Base-by-base conservation (phyloP, 1,140 invertebrate genomes). In the Heliconius hewitsoni region DNA sequence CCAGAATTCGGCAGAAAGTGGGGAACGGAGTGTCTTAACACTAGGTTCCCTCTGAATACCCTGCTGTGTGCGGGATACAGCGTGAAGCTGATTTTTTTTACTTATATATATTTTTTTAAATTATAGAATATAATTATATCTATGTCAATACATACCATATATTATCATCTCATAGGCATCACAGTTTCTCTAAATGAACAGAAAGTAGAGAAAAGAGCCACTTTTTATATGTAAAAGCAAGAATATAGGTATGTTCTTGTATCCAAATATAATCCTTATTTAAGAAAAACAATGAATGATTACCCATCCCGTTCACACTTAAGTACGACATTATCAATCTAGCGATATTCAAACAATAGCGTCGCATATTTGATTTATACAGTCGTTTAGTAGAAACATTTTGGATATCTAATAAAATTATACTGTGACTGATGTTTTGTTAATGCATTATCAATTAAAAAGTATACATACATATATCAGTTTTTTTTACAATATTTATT, bases 351-450 rank as follows among this genome's bases (percentile, higher is more conserved):
- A 92, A 94, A 94, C 91, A 93, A 93, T 92, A 94, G 91, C 89
- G 88, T 91, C 91, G 90, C 92, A 90, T 94, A 90, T 94, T 93
- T 94, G 93, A 94, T 94, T 94, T 94, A 94, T 94, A 94, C 91
- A 92, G 87, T 91, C 92, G 93, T 92, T 94, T 94, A 94, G 92
- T 93, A 91, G 89, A 92, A 94, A 93, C 90, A 94, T 94, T 94
- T 94, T 90, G 90, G 88, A 91, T 94, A 94, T 71, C 16, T 71
- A 71, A 71, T 71, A 34, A 71, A 37, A 94, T 93, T 93, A 93
- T 94, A 94, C 85, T 81, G 78, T 80, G 91, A 94, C 85, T 86
- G 83, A 37, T 75, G 72, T 78, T 74, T 77, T 84, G 72, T 94
- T 91, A 88, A 89, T 87, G 78, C 89, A 91, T 91, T 91, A 70